These are phyloP conservation scores for Pachyramphus minor DNA, from an alignment of 2,113 vertebrate species.

Conservation along the genomic window DNA sequence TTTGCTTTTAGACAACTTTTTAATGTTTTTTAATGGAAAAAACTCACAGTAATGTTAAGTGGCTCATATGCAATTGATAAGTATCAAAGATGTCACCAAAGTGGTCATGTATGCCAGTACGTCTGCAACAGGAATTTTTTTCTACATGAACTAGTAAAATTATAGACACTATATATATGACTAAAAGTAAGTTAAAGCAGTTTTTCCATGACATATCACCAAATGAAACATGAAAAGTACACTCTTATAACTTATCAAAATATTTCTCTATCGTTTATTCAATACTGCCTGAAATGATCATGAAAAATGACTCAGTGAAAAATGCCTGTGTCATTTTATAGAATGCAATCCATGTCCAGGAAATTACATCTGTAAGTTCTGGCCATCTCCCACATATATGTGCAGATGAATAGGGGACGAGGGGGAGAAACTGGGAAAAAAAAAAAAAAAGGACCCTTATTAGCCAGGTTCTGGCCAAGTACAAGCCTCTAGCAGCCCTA, in stretches of 20 bases:
- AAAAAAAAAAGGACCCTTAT: background rate
- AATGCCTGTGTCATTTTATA: background rate
- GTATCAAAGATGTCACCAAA: background rate
- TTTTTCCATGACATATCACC: background rate
- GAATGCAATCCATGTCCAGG: background rate
- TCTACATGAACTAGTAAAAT: background rate
- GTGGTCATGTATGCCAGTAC: background rate
- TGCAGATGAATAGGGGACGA: background rate
- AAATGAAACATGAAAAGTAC: background rate
- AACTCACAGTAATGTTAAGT: background rate
- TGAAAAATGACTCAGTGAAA: background rate
- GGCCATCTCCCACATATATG: background rate
- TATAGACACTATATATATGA: background rate
- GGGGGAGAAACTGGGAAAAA: no score
- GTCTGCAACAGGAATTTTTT: background rate
- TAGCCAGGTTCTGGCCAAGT: background rate
- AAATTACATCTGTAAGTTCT: background rate
- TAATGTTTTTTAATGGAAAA: no score
- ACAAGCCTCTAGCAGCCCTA: background rate
- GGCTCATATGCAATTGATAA: background rate
- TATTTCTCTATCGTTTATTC: background rate
- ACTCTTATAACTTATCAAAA: background rate
- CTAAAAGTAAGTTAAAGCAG: background rate
- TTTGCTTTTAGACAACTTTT: background rate
- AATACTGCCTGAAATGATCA: background rate